Evolutionary conservation across 2,888 invertebrate species (phyloP).

Genomic region (Eristalinus aeneus): DNA sequence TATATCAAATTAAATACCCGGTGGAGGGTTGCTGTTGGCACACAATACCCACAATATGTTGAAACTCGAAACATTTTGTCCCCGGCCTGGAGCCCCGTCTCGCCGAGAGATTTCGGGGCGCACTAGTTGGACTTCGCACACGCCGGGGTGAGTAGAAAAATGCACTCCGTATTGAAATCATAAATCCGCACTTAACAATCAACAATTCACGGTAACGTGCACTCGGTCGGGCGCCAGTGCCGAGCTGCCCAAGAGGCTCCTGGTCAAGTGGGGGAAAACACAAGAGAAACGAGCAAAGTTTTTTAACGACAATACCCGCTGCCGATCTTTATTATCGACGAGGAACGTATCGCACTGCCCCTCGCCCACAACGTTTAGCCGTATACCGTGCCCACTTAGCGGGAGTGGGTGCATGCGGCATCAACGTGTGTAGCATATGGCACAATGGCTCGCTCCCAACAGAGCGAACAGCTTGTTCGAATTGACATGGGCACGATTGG

Average conservation of each 20-base stretch:
- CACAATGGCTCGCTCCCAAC: constrained; percentile 51
- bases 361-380: background rate
- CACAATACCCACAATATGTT: constrained; percentile 42
- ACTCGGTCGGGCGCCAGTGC: constrained; percentile 52
- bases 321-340: constrained; percentile 57
- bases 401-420: background rate
- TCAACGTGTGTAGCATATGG: constrained; percentile 38
- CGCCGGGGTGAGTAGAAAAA: constrained; percentile 14
- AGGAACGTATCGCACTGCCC: constrained; percentile 51
- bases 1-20: constrained; percentile 57
- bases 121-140: constrained; percentile 46
- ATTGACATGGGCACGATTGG: constrained; percentile 9
- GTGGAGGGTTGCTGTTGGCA: constrained; percentile 45
- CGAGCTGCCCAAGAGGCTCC: constrained; percentile 20
- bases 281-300: constrained; percentile 41
- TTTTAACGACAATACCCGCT: constrained; percentile 60
- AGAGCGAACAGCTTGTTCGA: constrained; percentile 45
- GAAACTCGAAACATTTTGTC: constrained; percentile 54
- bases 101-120: background rate
- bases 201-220: constrained; percentile 73
- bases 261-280: constrained; percentile 48
- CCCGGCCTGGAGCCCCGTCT: constrained; percentile 21
- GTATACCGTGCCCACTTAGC: background rate
- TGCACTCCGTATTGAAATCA: constrained; percentile 71
- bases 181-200: constrained; percentile 73